A percentile compares a stretch with the other conserved stretches of the same genome.
phyloP scores from a whole-genome alignment of 2,888 invertebrate genomes.

The Micoletzkya japonica region DNA sequence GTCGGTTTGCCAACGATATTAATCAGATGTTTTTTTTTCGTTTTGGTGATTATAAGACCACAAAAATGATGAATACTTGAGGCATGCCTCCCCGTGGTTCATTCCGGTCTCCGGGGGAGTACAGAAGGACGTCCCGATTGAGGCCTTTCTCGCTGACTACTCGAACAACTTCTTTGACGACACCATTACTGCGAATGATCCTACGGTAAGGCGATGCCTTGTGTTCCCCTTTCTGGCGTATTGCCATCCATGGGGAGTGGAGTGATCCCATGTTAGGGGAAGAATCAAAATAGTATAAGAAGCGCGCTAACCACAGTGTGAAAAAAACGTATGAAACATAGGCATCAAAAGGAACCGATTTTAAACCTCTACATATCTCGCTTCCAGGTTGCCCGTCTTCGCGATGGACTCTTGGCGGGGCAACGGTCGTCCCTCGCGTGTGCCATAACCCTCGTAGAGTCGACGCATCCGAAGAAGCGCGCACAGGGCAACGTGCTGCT shows the following conservation, averaged over 20 bases:
- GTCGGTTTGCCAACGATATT: no score
- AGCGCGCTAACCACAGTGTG: no score
- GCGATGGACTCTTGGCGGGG: conserved; percentile 47
- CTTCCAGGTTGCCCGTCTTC: conserved; percentile 35
- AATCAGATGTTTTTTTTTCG: no score
- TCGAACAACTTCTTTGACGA: conserved; percentile 48
- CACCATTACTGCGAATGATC: conserved; percentile 44
- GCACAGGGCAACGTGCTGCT: conserved; percentile 63
- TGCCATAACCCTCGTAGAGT: conserved; percentile 69
- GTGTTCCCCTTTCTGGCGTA: background rate
- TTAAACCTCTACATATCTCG: no score
- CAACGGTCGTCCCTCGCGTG: conserved; percentile 66
- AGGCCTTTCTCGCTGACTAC: conserved; percentile 41
- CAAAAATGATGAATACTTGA: no score
- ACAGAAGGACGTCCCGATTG: conserved; percentile 39
- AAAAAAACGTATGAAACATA: no score
- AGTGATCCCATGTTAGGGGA: no score
- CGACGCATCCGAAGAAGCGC: conserved; percentile 65
- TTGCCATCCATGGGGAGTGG: no score
- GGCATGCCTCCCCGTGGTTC: conserved; percentile 23
- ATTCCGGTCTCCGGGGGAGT: conserved; percentile 33
- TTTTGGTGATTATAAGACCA: no score
- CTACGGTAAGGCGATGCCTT: conserved; percentile 29
- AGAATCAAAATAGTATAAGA: no score
- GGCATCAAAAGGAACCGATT: no score